Percentiles rank a stretch among this genome's conserved stretches.
Evolutionary conservation across 2,888 invertebrate genomes (phyloP).

Genomic region (Calephelis perditalis): DNA sequence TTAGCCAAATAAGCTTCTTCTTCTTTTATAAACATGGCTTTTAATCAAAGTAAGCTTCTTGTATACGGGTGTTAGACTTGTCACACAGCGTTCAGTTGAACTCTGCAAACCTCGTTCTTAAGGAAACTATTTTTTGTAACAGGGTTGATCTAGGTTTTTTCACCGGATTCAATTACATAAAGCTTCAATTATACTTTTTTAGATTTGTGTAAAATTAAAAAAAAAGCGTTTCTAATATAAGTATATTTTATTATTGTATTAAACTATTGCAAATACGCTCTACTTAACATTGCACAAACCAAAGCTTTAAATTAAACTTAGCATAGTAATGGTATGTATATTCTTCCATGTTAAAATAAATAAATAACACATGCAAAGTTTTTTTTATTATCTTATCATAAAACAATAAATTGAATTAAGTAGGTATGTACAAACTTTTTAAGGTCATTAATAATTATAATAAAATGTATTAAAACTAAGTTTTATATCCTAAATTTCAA

Average conservation of each 20-base stretch:
- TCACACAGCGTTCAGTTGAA: too few species aligned
- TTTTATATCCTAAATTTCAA: slow-evolving; percentile 3
- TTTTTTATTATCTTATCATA: background rate
- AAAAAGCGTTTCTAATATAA: too few species aligned
- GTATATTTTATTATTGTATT: background rate
- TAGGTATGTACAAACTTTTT: background rate
- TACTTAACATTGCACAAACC: slow-evolving; percentile 5
- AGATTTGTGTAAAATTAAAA: too few species aligned
- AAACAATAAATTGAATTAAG: background rate
- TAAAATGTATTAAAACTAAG: background rate
- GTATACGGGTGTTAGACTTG: too few species aligned
- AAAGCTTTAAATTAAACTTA: slow-evolving; percentile 9
- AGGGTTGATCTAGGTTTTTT: too few species aligned
- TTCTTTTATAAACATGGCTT: too few species aligned
- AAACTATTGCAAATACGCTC: slow-evolving; percentile 4
- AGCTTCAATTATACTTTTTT: too few species aligned
- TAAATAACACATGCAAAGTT: background rate
- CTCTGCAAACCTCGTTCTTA: too few species aligned
- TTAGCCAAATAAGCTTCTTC: too few species aligned
- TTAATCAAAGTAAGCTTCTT: too few species aligned
- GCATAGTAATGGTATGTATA: slow-evolving; percentile 1
- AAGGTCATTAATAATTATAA: background rate
- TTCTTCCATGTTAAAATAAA: slow-evolving; percentile 8
- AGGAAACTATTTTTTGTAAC: too few species aligned
- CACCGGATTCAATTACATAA: too few species aligned